phyloP scores from a whole-genome alignment of 2,113 vertebrate species.

The Euleptes europaea region DNA sequence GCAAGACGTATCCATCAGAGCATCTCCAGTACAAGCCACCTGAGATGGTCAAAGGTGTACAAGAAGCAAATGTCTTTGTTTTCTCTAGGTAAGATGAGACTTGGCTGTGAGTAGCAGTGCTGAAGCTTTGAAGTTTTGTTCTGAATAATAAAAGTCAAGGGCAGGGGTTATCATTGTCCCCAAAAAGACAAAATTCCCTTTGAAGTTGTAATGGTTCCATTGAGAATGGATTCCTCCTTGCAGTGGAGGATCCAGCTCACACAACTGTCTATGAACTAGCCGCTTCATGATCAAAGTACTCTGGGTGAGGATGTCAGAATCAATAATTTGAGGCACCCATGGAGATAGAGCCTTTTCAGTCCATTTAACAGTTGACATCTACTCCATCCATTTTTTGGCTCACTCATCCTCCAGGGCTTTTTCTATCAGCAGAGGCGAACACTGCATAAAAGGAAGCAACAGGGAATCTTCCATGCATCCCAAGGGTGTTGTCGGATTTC shows the following conservation, averaged over 20 bases:
- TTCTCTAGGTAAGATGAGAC: conserved; percentile 12
- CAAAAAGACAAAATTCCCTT: not conserved
- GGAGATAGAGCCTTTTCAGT: too few species aligned
- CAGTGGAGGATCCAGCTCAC: not conserved
- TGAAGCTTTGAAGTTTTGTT: conserved; percentile 20
- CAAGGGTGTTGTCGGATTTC: not conserved
- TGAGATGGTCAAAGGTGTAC: conserved; percentile 24
- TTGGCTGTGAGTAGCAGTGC: not conserved
- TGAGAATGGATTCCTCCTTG: not conserved
- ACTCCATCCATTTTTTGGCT: not conserved
- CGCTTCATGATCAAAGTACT: not conserved
- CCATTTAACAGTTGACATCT: too few species aligned
- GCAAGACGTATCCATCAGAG: not conserved
- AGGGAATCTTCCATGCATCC: not conserved
- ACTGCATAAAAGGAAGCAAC: not conserved
- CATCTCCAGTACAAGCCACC: conserved; percentile 3
- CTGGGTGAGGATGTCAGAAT: not conserved
- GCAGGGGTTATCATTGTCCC: conserved; percentile 26
- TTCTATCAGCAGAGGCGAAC: not conserved
- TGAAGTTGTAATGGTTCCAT: not conserved
- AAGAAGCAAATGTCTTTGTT: conserved; percentile 22
- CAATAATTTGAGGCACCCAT: too few species aligned
- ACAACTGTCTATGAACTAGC: too few species aligned
- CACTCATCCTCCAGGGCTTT: not conserved
- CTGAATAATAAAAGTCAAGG: conserved; percentile 33